Conservation (phyloP, 2,113 vertebrate species). For the Cynoglossus semilaevis region DNA sequence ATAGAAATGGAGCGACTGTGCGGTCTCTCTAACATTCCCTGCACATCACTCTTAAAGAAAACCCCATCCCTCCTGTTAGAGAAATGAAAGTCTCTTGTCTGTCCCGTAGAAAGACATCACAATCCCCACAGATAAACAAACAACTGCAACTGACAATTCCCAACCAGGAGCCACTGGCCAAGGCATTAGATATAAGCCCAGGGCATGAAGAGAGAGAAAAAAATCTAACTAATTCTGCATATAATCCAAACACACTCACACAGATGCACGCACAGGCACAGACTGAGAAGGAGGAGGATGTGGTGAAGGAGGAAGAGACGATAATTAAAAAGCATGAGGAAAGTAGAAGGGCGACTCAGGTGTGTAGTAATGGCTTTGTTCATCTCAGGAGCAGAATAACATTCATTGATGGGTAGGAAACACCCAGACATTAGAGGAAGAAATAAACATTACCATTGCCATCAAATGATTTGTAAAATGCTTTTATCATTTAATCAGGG, state of each 20-base stretch:
- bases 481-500: background rate
- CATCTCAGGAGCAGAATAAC: conserved; percentile 38
- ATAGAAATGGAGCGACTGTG: conserved; percentile 2
- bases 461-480: no score
- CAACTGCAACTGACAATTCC: conserved; percentile 51
- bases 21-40: conserved; percentile 6
- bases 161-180: conserved; percentile 43
- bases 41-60: conserved; percentile 6
- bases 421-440: background rate
- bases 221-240: conserved; percentile 55
- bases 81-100: conserved; percentile 15
- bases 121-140: conserved; percentile 22
- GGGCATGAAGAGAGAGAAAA: conserved; percentile 17
- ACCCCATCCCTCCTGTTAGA: conserved; percentile 18
- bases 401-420: conserved; percentile 16
- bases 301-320: conserved; percentile 20
- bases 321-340: conserved; percentile 38
- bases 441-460: no score
- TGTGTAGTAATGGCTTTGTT: conserved; percentile 58
- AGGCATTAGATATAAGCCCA: conserved; percentile 62
- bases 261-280: conserved; percentile 34
- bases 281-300: conserved; percentile 2
- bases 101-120: conserved; percentile 34
- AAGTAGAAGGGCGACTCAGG: conserved; percentile 44
- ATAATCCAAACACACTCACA: conserved; percentile 58